Percentiles rank a stretch among this genome's conserved stretches.
phyloP scores from a whole-genome alignment of 2,113 vertebrate genomes.

The Prochilodus magdalenae region DNA sequence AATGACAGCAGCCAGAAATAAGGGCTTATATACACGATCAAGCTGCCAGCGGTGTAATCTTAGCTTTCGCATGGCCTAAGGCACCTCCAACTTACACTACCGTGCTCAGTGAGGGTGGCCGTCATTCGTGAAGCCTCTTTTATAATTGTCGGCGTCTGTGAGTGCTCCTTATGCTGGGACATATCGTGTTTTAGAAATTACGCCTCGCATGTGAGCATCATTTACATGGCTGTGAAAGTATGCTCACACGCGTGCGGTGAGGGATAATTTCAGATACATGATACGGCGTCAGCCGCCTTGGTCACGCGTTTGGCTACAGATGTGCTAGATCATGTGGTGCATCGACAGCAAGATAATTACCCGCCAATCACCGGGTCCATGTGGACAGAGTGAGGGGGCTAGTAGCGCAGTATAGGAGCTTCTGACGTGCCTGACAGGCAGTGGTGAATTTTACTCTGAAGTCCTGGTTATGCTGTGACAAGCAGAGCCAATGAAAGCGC shows the following conservation, averaged over 20 bases:
- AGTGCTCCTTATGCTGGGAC: neutral
- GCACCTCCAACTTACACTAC: neutral
- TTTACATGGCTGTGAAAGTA: constrained; percentile 3
- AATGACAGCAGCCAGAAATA: constrained; percentile 41
- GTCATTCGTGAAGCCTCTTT: neutral
- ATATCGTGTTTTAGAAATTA: constrained; percentile 10
- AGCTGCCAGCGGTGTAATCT: constrained; percentile 28
- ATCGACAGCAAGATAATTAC: constrained; percentile 56
- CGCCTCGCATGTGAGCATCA: neutral
- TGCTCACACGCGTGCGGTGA: neutral
- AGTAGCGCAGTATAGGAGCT: neutral
- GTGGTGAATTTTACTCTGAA: neutral
- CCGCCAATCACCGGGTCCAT: constrained; percentile 44
- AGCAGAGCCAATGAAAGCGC: neutral
- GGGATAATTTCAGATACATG: neutral
- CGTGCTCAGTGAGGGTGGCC: constrained; percentile 1
- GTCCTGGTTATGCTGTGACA: neutral
- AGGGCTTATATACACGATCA: constrained; percentile 38
- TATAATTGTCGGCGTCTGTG: neutral
- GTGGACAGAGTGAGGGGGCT: constrained; percentile 5
- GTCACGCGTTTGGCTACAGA: constrained; percentile 43
- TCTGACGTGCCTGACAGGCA: constrained; percentile 24
- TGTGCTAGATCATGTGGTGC: constrained; percentile 20
- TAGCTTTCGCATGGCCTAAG: constrained; percentile 21
- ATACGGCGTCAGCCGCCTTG: constrained; percentile 18